Conservation (phyloP, 2,888 invertebrate genomes). For the Prosopocoilus inquinatus region DNA sequence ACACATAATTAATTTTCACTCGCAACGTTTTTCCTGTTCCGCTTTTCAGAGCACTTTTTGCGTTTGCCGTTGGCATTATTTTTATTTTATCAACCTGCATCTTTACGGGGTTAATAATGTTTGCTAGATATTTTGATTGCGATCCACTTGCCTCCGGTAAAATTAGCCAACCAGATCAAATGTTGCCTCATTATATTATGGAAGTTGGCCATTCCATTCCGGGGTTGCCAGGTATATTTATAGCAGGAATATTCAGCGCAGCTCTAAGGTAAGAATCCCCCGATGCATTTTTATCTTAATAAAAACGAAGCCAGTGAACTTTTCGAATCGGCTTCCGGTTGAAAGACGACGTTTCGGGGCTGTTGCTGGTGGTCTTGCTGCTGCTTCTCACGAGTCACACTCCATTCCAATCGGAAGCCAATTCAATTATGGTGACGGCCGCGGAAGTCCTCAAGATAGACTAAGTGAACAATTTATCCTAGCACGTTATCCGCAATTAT, state of each 20-base stretch:
- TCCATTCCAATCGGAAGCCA: too few species aligned
- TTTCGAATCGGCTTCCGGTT: too few species aligned
- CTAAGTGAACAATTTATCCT: conserved; percentile 31
- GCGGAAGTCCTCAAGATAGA: too few species aligned
- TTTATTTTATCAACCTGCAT: conserved; percentile 58
- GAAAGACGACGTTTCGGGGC: too few species aligned
- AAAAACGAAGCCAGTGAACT: too few species aligned
- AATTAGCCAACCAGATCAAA: conserved; percentile 57
- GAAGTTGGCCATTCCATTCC: conserved; percentile 63
- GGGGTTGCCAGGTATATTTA: conserved; percentile 72
- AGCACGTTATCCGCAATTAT: conserved; percentile 63
- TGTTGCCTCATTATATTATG: conserved; percentile 70
- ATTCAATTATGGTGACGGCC: too few species aligned
- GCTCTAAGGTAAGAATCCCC: conserved; percentile 56
- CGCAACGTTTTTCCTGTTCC: background rate
- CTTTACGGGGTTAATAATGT: conserved; percentile 60
- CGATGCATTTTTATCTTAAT: background rate
- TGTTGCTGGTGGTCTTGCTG: too few species aligned
- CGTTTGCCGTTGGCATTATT: conserved; percentile 51
- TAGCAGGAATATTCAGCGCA: conserved; percentile 73
- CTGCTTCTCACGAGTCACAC: too few species aligned
- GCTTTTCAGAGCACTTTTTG: conserved; percentile 15
- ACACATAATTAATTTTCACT: background rate
- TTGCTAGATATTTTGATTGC: conserved; percentile 63
- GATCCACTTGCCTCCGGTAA: conserved; percentile 62